These are phyloP conservation scores for Platysternon megacephalum DNA, from an alignment of 2,113 vertebrate genomes.

Conservation along the genomic window DNA sequence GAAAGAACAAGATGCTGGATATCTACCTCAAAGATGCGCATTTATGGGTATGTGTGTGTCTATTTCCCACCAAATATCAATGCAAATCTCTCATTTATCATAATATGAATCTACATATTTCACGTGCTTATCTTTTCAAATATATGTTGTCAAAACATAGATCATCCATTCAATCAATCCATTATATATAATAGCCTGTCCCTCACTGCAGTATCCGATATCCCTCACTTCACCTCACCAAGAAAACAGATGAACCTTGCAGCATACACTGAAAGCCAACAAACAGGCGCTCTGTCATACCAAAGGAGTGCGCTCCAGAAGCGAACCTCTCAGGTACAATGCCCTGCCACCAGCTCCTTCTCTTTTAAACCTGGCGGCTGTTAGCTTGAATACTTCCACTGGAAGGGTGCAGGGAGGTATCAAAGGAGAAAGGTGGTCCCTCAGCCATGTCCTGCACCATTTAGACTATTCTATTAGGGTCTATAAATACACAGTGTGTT, in stretches of 20 bases:
- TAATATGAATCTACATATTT: neutral
- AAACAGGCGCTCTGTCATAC: neutral
- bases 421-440: neutral
- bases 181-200: neutral
- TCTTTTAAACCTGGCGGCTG: neutral
- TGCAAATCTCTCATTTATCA: neutral
- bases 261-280: neutral
- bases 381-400: neutral
- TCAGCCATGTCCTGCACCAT: neutral
- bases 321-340: neutral
- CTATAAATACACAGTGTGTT: neutral
- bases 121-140: neutral
- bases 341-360: neutral
- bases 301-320: neutral
- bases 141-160: neutral
- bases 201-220: neutral
- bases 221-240: neutral
- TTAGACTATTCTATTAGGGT: neutral
- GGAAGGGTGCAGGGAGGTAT: neutral
- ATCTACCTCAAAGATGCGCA: neutral
- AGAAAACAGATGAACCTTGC: constrained; percentile 19
- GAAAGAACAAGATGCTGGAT: neutral
- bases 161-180: neutral
- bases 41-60: neutral
- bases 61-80: neutral